These are phyloP conservation scores for Lasioglossum malachurum DNA, from an alignment of 2,888 invertebrate species.

Conservation along the genomic window DNA sequence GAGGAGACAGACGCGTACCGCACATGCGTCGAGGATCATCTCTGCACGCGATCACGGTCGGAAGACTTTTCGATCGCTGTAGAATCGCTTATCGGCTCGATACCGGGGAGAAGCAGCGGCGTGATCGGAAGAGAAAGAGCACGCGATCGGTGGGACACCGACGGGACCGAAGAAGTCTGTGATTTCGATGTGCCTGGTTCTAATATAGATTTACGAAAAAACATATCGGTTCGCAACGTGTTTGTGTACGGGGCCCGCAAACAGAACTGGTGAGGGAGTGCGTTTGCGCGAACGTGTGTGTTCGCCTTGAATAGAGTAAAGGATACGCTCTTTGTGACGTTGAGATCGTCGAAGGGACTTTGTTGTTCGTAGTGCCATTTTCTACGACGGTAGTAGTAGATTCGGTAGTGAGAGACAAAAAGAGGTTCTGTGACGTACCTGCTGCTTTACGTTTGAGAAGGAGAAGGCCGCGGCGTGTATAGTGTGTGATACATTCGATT, in stretches of 20 bases:
- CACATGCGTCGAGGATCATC: background rate
- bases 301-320: conserved; percentile 31
- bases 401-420: conserved; percentile 38
- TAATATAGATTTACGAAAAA: conserved; percentile 48
- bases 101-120: background rate
- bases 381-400: conserved; percentile 5
- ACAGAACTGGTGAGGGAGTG: conserved; percentile 37
- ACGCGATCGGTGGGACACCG: conserved; percentile 57
- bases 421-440: conserved; percentile 23
- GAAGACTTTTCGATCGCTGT: conserved; percentile 2
- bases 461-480: conserved; percentile 29
- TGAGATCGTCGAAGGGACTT: background rate
- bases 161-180: conserved; percentile 67
- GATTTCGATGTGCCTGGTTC: conserved; percentile 72
- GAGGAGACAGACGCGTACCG: background rate
- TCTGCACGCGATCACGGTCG: conserved; percentile 15
- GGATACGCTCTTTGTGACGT: conserved; percentile 36
- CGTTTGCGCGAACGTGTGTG: conserved; percentile 30
- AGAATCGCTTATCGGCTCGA: conserved; percentile 13
- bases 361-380: conserved; percentile 50
- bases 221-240: conserved; percentile 43
- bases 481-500: conserved; percentile 53
- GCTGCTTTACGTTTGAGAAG: background rate
- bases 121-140: conserved; percentile 13
- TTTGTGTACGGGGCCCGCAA: conserved; percentile 8